Evolutionary conservation across 2,113 vertebrate species (phyloP), one percentile per base, ranked within the genome.

Genomic region (Phrynosoma platyrhinos): DNA sequence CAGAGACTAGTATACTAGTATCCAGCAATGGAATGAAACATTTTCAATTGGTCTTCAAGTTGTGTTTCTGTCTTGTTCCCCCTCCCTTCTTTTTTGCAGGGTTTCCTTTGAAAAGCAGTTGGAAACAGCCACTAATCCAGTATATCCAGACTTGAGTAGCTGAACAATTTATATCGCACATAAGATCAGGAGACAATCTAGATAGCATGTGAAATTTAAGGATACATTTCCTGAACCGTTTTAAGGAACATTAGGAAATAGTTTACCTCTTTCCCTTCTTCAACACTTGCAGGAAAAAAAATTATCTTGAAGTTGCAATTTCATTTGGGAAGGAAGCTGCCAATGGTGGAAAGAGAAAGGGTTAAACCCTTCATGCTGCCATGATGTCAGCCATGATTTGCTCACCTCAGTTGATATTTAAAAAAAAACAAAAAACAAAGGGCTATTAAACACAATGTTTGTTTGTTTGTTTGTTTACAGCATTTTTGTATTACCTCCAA

Each of bases 1-100:
- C 84, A 91, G 92, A 92, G 91, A 91, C 86, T 36, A 13, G 66
- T 52, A 13, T 16, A 91, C 86, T 87, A 68, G n/a, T n/a, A n/a
- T n/a, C n/a, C 53, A 4, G 6, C 83, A 94, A 91, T 76, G 78
- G 90, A 79, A 90, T 20, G 52, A 10, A 85, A 91, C 90, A 88
- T 0, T 88, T 42, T 76, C 8, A 53, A 18, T 74, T 88, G 75
- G 64, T 66, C 81, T 30, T 85, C 87, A 85, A 55, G 25, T 30
- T 90, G 27, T 13, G 89, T 16, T 83, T 16, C 91, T 68, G 66
- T 86, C 9, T 83, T 55, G 58, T 58, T 71, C 87, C 90, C 79
- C 32, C 82, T 0, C 89, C 79, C 32, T 79, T 0, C 66, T 81
- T 2, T 90, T 85, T 12, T 87, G 30, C 1, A 1, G 2, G 27